Evolutionary conservation across 2,797 vertebrate species (phyloP).

Genomic region (Sebastes dallii): DNA sequence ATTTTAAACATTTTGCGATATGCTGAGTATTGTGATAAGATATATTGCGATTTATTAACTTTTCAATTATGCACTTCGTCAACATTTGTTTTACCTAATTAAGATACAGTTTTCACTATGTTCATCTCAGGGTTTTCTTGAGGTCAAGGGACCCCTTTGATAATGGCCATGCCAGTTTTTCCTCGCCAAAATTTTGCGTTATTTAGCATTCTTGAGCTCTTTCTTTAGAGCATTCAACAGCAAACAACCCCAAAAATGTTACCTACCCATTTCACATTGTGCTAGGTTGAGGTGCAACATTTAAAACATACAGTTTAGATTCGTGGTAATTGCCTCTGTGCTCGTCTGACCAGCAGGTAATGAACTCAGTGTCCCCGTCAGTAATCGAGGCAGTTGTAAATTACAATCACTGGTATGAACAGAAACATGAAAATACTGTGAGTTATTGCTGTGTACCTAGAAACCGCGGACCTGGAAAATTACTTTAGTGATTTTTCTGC

Average conservation of each 20-base stretch:
- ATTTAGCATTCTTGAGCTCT: background rate
- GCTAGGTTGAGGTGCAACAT: background rate
- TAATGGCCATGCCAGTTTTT: no score
- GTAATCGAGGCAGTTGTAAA: constrained; percentile 10
- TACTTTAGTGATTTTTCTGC: constrained; percentile 37
- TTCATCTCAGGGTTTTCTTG: no score
- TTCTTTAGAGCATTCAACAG: background rate
- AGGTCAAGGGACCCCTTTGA: no score
- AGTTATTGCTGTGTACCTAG: constrained; percentile 29
- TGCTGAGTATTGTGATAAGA: no score
- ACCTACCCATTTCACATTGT: background rate
- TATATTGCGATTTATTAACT: no score
- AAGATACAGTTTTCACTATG: no score
- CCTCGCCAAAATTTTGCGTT: no score
- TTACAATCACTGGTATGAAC: constrained; percentile 3
- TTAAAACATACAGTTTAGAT: constrained; percentile 5
- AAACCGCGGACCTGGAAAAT: constrained; percentile 50
- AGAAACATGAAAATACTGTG: constrained; percentile 26
- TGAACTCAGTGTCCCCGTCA: background rate
- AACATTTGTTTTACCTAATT: no score
- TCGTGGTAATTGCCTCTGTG: background rate
- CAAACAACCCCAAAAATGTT: background rate
- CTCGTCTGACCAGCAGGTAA: constrained; percentile 6
- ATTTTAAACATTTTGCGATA: no score
- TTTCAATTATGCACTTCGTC: no score